phyloP scores from a whole-genome alignment of 1,140 invertebrate genomes.

The Varroa destructor region DNA sequence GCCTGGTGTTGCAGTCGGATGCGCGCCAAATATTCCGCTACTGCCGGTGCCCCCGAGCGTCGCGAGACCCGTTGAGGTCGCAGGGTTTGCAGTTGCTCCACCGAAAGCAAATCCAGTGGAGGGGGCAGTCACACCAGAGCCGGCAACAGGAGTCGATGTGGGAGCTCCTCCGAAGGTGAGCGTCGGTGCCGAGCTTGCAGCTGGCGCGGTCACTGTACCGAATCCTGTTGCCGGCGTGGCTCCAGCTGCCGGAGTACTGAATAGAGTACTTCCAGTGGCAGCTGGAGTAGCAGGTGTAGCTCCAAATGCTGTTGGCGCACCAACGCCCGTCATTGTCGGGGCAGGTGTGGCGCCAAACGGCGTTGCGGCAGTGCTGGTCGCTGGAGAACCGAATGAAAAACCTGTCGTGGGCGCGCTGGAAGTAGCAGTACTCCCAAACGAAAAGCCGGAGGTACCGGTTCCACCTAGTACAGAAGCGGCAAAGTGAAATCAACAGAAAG shows the following conservation, averaged over 20 bases:
- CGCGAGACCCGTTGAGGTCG: too few relatives aligned
- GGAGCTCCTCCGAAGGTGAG: constrained; percentile 36
- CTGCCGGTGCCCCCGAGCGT: neutral
- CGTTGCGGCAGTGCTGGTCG: constrained; percentile 6
- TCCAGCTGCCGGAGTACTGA: constrained; percentile 36
- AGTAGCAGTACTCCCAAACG: constrained; percentile 30
- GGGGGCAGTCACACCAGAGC: neutral
- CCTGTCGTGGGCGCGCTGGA: constrained; percentile 30
- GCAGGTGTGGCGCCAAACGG: constrained; percentile 32
- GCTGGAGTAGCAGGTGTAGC: constrained; percentile 30
- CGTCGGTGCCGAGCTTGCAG: constrained; percentile 35
- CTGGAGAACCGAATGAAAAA: constrained; percentile 12
- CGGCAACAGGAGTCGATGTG: constrained; percentile 17
- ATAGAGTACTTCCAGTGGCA: constrained; percentile 29
- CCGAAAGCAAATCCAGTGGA: neutral
- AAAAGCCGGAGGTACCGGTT: constrained; percentile 15
- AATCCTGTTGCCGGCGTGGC: constrained; percentile 11
- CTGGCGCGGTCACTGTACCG: constrained; percentile 11
- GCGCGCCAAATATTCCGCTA: neutral
- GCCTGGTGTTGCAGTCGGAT: too few relatives aligned
- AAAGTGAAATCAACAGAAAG: neutral
- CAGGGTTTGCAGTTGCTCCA: too few relatives aligned
- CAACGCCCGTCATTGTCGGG: constrained; percentile 28
- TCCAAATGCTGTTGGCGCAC: constrained; percentile 30
- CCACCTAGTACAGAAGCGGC: neutral